Base-by-base conservation (phyloP, 2,888 invertebrate species). In the Hyposoter dolosus region DNA sequence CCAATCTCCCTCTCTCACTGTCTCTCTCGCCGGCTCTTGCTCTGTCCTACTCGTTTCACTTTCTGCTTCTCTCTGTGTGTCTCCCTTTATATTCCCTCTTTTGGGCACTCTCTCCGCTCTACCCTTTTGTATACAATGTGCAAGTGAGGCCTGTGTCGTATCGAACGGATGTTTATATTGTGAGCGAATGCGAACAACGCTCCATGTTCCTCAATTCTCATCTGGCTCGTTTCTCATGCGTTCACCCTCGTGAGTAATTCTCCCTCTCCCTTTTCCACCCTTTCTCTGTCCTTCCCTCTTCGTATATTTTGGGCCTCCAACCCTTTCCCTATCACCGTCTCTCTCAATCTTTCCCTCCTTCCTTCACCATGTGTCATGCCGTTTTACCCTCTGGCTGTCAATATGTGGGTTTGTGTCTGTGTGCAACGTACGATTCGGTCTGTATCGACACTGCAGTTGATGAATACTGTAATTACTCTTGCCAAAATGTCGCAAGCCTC, bases 151-250 rank as follows among this genome's bases (percentile, higher is more conserved):
- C 69, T 72, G 80, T 80, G 72, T 84, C 85, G 56, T 79, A 85
- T 85, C 88, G 74, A 77, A 74, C 89, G 88, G 87, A 86, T 89
- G 86, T 84, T 86, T 86, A 83, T 87, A 82, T 86, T 45, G 76
- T 72, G 85, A 85, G 82, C 86, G 87, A 89, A 88, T 85, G 81
- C 81, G 78, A 76, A 75, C 81, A 35, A 78, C 69, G 56, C 81
- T 68, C 53, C 19, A 75, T 63, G 43, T 71, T 75, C 69, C 72
- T 85, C 81, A 60, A 72, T 81, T 72, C 83, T 85, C 85, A 76
- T 82, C 71, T 75, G 82, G 63, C 82, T 71, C 82, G 69, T 80
- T 82, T 65, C 76, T 82, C 85, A 82, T 79, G 75, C 85, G 76
- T 75, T 35, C 45, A 23, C 47, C 50, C 74, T 71, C 45, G 53